Percentiles rank a stretch among this genome's conserved stretches.
Evolutionary conservation across 2,888 invertebrate species (phyloP).

Genomic region (Acanthosoma haemorrhoidale): DNA sequence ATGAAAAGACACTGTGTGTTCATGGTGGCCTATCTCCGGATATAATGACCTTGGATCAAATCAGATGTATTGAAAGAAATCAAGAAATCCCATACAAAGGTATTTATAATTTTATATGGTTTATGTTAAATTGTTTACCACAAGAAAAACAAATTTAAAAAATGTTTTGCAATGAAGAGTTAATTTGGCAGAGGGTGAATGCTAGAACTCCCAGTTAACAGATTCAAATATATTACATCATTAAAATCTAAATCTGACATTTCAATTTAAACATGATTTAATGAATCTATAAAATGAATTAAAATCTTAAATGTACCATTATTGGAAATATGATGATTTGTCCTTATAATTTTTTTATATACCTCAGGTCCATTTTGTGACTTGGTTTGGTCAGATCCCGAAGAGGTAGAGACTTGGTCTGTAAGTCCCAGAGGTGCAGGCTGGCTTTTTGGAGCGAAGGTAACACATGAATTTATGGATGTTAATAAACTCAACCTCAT

Average conservation of each 20-base stretch:
- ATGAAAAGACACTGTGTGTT: slow-evolving; percentile 93
- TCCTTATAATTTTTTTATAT: neutral
- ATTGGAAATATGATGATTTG: too few relatives aligned
- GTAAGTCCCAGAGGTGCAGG: slow-evolving; percentile 95
- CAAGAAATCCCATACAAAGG: slow-evolving; percentile 97
- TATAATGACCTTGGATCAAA: slow-evolving; percentile 93
- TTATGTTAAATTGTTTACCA: too few relatives aligned
- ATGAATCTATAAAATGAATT: too few relatives aligned
- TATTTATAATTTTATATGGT: slow-evolving; percentile 42
- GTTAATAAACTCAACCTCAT: slow-evolving; percentile 89
- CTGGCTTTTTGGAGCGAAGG: slow-evolving; percentile 92
- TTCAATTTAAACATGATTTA: too few relatives aligned
- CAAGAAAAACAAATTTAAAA: too few relatives aligned
- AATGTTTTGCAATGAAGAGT: too few relatives aligned
- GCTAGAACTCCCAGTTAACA: too few relatives aligned
- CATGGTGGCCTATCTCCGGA: slow-evolving; percentile 97
- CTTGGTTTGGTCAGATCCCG: slow-evolving; percentile 98
- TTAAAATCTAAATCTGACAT: too few relatives aligned
- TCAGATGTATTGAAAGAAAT: slow-evolving; percentile 88
- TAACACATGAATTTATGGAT: slow-evolving; percentile 90
- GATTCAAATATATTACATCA: too few relatives aligned
- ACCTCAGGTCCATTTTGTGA: slow-evolving; percentile 84
- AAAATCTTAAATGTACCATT: too few relatives aligned
- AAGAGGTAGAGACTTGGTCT: slow-evolving; percentile 90
- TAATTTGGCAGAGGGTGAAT: too few relatives aligned